A percentile compares a stretch with the other conserved stretches of the same genome.
Conservation (phyloP, 2,888 invertebrate genomes). For the Deilephila elpenor region DNA sequence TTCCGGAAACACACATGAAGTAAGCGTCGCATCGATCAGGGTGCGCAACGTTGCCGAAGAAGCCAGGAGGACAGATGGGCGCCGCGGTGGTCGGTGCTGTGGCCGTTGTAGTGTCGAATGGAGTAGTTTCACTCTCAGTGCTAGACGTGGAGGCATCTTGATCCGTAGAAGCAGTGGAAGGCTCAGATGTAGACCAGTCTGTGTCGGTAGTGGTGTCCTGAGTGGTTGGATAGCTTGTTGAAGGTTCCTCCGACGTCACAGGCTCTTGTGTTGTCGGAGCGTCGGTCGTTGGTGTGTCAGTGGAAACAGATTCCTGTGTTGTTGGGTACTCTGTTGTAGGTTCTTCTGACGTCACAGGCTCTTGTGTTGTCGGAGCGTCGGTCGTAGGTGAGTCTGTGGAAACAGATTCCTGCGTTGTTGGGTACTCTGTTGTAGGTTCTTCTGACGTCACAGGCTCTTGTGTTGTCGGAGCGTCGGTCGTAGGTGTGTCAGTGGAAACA, state of each 20-base stretch:
- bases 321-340: slow-evolving; percentile 2
- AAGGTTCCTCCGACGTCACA: neutral
- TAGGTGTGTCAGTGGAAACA: neutral
- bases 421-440: neutral
- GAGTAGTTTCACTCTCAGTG: neutral
- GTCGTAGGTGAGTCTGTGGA: neutral
- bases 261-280: neutral
- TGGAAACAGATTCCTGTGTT: neutral
- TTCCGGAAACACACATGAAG: slow-evolving; percentile 49
- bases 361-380: neutral
- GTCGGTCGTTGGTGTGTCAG: neutral
- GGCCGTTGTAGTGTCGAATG: slow-evolving; percentile 25
- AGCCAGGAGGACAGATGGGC: slow-evolving; percentile 45
- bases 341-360: neutral
- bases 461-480: slow-evolving; percentile 2
- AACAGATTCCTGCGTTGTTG: neutral
- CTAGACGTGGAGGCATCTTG: no score
- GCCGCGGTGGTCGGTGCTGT: slow-evolving; percentile 25
- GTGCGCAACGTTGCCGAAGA: slow-evolving; percentile 50
- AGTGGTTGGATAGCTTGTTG: neutral
- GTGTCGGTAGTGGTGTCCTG: no score
- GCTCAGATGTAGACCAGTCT: neutral
- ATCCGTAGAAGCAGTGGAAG: no score
- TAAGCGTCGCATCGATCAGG: slow-evolving; percentile 51
- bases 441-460: neutral